Conservation (phyloP, 2,797 vertebrate genomes). For the Antrozous pallidus region DNA sequence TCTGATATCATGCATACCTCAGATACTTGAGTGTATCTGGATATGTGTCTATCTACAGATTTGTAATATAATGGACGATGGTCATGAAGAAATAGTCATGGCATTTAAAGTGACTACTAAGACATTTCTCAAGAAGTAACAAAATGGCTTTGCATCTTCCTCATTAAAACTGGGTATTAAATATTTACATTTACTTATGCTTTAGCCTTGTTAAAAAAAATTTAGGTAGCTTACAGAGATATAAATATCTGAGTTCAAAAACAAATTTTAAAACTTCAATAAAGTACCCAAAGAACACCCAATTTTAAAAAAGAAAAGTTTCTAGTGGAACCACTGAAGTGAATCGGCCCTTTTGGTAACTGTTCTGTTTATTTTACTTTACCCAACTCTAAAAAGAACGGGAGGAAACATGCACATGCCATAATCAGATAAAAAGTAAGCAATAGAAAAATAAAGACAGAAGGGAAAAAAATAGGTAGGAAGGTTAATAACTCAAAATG, state of each 20-base stretch:
- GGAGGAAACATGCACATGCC: background rate
- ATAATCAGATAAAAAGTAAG: background rate
- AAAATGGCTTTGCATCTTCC: background rate
- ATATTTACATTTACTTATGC: background rate
- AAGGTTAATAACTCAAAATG: slow-evolving; percentile 3
- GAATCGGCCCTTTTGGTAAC: background rate
- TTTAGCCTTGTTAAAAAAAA: background rate
- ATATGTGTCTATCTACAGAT: background rate
- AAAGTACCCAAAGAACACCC: background rate
- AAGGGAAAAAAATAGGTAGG: background rate
- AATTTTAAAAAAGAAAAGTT: background rate
- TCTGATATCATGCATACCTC: background rate
- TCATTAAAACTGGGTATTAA: background rate
- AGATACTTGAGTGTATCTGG: background rate
- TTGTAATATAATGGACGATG: background rate
- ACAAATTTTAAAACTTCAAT: background rate
- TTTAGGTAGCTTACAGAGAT: background rate
- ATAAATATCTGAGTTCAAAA: slow-evolving; percentile 26
- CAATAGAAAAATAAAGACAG: background rate
- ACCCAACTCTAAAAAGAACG: background rate
- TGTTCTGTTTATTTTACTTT: slow-evolving; percentile 15
- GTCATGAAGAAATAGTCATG: background rate
- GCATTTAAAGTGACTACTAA: background rate
- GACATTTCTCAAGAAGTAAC: background rate
- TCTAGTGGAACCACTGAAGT: background rate